These are phyloP conservation scores for Hipposideros larvatus DNA, from an alignment of 2,797 vertebrate species.

Conservation along the genomic window DNA sequence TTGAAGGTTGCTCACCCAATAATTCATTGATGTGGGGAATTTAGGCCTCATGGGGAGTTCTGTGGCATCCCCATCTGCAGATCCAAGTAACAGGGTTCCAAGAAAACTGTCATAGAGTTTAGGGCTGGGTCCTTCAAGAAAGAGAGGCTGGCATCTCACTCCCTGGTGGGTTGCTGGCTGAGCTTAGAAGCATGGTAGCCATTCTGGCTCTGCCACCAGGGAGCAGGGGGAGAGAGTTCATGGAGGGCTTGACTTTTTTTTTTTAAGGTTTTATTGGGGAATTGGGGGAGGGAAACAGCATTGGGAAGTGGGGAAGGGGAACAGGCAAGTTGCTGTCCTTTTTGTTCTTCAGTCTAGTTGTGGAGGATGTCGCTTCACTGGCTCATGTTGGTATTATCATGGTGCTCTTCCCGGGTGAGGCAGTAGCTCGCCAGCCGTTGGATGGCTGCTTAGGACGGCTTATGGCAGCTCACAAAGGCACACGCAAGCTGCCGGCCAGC, in stretches of 20 bases:
- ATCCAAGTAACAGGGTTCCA: background rate
- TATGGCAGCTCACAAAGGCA: too few species aligned
- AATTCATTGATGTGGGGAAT: background rate
- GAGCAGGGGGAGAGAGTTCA: background rate
- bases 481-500: too few species aligned
- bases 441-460: too few species aligned
- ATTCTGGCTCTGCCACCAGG: background rate
- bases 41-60: background rate
- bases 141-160: background rate
- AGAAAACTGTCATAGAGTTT: background rate
- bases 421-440: too few species aligned
- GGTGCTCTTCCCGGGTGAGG: too few species aligned
- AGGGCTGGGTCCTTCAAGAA: background rate
- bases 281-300: too few species aligned
- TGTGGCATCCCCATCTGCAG: background rate
- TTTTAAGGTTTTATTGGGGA: too few species aligned
- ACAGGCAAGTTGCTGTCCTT: too few species aligned
- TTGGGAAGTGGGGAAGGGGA: too few species aligned
- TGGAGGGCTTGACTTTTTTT: background rate
- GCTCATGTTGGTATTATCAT: too few species aligned
- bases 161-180: background rate
- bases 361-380: too few species aligned
- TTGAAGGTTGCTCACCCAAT: background rate
- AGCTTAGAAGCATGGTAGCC: background rate
- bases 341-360: too few species aligned